Base-by-base conservation (phyloP, 2,888 invertebrate genomes). In the Euzophera pinguis region DNA sequence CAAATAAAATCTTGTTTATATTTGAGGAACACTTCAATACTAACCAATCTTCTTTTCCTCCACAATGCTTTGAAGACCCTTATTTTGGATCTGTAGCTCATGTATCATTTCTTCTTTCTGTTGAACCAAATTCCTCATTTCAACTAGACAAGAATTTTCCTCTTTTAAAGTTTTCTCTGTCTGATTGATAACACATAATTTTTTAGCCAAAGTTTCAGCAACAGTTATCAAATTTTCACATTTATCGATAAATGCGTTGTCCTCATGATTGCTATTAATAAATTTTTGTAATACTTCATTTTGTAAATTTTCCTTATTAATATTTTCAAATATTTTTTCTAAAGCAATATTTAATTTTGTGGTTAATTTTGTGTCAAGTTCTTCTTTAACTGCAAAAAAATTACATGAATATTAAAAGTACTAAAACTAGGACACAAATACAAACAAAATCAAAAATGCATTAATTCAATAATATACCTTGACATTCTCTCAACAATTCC, bases 41-140 rank as follows among this genome's bases (percentile, higher is more conserved):
- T 71, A 56, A 81, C 81, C 81, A 16, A 60, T 63, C 57, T 72
- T 74, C 35, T 62, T 64, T 38, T 73, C 72, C 47, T 62, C 58
- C 5, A 72, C 42, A 13, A 57, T 49, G 55, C 73, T 69, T 47
- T 73, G 62, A 3, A 81, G 53, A 16, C 55, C 59, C 32, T 71
- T 70, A 6, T 73, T 55, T 47, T 81, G 73, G 0, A 57, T 62
- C 53, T 75, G 62, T 1, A 74, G 48, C 38, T 69, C 61, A 27
- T 59, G 54, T 42, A 76, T 56, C 52, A 67, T 60, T 7, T 55
- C 53, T 39, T 80, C 74, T 53, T 77, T 77, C 47, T 70, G 61
- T 32, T 71, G 65, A 3, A 74, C 52, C n/a, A 61, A 57, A 1
- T 69, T 63, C 50, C 61, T 65, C 38, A 75, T 51, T 16, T 73